Evolutionary conservation across 2,797 vertebrate genomes (phyloP).

Genomic region (Danio albolineatus): DNA sequence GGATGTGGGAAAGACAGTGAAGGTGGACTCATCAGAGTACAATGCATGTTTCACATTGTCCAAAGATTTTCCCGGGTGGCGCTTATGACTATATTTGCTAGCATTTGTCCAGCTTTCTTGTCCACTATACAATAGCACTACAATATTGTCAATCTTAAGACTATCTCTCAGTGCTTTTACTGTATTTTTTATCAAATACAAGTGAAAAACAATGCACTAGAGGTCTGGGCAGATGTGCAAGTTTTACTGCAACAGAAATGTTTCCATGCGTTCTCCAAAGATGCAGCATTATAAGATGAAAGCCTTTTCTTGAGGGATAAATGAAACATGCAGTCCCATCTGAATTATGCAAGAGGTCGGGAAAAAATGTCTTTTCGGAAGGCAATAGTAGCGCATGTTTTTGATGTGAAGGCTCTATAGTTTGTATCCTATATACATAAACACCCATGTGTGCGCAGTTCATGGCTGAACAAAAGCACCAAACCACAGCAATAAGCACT

Average conservation of each 20-base stretch:
- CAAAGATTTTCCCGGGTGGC: too few species aligned
- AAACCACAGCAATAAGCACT: background rate
- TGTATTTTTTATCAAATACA: background rate
- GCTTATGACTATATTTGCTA: too few species aligned
- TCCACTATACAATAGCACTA: too few species aligned
- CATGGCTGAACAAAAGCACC: background rate
- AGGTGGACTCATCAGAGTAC: too few species aligned
- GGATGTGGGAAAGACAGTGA: too few species aligned
- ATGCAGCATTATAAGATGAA: conserved; percentile 12
- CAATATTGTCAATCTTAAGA: background rate
- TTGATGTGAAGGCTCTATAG: conserved; percentile 1
- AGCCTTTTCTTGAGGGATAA: conserved; percentile 28
- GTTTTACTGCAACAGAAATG: background rate
- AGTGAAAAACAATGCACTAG: too few species aligned
- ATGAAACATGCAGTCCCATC: conserved; percentile 15
- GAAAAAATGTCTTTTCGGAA: background rate
- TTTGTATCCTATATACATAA: background rate
- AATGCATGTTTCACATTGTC: too few species aligned
- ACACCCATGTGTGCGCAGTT: background rate
- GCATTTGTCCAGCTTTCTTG: too few species aligned
- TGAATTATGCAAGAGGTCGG: conserved; percentile 24
- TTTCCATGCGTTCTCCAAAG: background rate
- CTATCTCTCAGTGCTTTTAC: background rate
- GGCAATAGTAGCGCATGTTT: conserved; percentile 9
- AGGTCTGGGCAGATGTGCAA: background rate